A percentile compares a stretch with the other conserved stretches of the same genome.
Evolutionary conservation across 1,140 invertebrate genomes (phyloP).

Genomic region (Papilio polyxenes): DNA sequence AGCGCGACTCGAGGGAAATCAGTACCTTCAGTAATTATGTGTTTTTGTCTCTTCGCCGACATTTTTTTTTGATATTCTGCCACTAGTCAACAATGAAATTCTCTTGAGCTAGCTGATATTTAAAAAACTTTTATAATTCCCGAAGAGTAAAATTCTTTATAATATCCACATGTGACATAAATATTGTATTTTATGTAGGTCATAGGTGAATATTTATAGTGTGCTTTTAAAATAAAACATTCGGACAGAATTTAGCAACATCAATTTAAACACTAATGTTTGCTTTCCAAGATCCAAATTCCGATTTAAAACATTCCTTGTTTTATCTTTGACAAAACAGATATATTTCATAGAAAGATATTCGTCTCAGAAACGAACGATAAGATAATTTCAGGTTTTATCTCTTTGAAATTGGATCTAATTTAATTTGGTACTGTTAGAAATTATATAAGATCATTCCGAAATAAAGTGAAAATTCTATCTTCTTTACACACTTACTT

Average conservation of each 20-base stretch:
- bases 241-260: background rate
- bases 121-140: slow-evolving; percentile 24
- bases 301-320: too few species aligned
- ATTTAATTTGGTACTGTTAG: too few species aligned
- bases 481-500: background rate
- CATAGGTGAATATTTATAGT: background rate
- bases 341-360: too few species aligned
- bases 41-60: slow-evolving; percentile 54
- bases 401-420: too few species aligned
- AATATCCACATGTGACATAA: background rate
- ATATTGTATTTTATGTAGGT: slow-evolving; percentile 2
- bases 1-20: slow-evolving; percentile 59
- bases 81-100: slow-evolving; percentile 44
- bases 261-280: too few species aligned
- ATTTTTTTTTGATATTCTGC: slow-evolving; percentile 51
- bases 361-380: too few species aligned
- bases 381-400: too few species aligned
- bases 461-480: background rate
- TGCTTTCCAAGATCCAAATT: too few species aligned
- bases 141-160: background rate
- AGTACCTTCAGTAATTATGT: slow-evolving; percentile 65
- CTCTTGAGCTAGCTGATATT: slow-evolving; percentile 32
- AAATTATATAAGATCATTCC: too few species aligned
- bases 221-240: background rate
- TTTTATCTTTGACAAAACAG: too few species aligned